phyloP scores from a whole-genome alignment of 1,140 invertebrate genomes.

The Grapholita molesta region DNA sequence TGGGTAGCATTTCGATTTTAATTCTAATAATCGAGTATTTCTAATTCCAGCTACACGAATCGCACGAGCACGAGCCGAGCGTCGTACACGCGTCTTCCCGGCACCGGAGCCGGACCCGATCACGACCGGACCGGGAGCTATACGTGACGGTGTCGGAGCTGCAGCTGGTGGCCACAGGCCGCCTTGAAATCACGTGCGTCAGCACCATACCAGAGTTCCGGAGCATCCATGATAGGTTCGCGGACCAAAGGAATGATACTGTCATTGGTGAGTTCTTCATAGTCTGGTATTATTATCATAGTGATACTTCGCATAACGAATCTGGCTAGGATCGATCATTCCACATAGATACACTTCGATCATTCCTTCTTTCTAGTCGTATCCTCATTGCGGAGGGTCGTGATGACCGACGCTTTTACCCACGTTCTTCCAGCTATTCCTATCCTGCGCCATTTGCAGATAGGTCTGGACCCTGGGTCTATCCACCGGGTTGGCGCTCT shows the following conservation, averaged over 20 bases:
- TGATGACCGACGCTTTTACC: no score
- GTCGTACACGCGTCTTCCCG: slow-evolving; percentile 44
- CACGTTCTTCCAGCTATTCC: no score
- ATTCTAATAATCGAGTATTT: no score
- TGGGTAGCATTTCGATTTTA: no score
- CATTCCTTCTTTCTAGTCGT: no score
- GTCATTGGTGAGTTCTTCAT: slow-evolving; percentile 62
- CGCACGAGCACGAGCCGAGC: slow-evolving; percentile 32
- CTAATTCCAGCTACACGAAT: not conserved
- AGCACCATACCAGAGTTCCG: slow-evolving; percentile 82
- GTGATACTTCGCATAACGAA: not conserved
- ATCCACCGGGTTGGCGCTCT: no score
- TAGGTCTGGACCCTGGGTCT: no score
- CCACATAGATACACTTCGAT: not conserved
- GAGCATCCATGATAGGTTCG: slow-evolving; percentile 70
- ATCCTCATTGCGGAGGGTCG: no score
- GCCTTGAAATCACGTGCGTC: slow-evolving; percentile 81
- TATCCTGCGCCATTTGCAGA: no score
- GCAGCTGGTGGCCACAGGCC: slow-evolving; percentile 80
- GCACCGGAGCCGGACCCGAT: slow-evolving; percentile 47
- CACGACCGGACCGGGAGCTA: slow-evolving; percentile 48
- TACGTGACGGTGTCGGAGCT: slow-evolving; percentile 79
- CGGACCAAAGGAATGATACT: slow-evolving; percentile 70
- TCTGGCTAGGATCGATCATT: not conserved
- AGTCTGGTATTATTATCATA: not conserved